Conservation (phyloP, 2,888 invertebrate genomes). For the Watsonalla cultraria region DNA sequence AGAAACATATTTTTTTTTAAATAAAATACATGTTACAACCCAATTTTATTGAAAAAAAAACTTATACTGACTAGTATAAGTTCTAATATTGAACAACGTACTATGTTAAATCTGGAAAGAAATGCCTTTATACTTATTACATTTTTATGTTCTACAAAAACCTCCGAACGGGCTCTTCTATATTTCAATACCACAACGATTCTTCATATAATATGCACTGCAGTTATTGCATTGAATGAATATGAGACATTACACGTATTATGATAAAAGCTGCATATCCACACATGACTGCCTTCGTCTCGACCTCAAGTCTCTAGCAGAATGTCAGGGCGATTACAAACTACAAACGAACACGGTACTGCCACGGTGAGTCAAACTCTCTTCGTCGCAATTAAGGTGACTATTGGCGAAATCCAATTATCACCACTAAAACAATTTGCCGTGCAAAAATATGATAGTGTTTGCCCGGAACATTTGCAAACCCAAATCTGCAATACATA, state of each 20-base stretch:
- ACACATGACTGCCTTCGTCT: conserved; percentile 55
- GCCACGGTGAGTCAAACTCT: conserved; percentile 26
- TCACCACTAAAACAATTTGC: no score
- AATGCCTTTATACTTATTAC: no score
- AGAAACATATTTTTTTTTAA: no score
- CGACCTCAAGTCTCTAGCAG: conserved; percentile 52
- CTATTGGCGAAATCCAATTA: conserved; percentile 32
- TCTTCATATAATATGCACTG: background rate
- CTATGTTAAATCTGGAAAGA: no score
- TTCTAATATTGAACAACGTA: no score
- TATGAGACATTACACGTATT: background rate
- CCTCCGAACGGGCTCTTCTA: no score
- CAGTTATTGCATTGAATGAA: conserved; percentile 5
- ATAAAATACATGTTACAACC: no score
- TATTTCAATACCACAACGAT: background rate
- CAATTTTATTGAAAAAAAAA: no score
- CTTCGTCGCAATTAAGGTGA: conserved; percentile 7
- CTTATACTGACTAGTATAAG: no score
- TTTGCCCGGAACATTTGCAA: no score
- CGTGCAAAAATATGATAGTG: background rate
- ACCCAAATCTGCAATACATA: no score
- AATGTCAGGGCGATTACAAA: conserved; percentile 62
- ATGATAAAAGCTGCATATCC: conserved; percentile 17
- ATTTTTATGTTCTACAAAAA: no score
- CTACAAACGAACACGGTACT: conserved; percentile 9